Conservation (phyloP, 1,140 invertebrate species). For the Goniozus legneri region DNA sequence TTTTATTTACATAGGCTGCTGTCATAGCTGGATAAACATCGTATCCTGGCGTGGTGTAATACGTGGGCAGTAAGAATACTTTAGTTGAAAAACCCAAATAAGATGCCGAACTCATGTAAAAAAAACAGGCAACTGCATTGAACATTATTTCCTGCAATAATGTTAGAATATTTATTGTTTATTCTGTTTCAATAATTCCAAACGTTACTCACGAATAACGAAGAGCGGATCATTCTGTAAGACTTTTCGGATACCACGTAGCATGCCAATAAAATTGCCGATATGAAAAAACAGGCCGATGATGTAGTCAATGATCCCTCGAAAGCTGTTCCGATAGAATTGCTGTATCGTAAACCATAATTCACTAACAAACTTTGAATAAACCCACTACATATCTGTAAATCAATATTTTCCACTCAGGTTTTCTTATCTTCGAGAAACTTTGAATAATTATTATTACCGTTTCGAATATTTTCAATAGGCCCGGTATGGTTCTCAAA, state of each 20-base stretch:
- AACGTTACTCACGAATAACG: conserved; percentile 69
- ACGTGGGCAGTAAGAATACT: conserved; percentile 66
- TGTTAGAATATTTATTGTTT: not conserved
- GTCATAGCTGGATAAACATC: conserved; percentile 80
- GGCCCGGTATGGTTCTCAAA: conserved; percentile 64
- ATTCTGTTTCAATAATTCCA: not conserved
- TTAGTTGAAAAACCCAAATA: conserved; percentile 75
- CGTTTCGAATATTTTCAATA: conserved; percentile 71
- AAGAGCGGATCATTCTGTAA: conserved; percentile 68
- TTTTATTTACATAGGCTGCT: conserved; percentile 72
- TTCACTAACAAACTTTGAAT: conserved; percentile 74
- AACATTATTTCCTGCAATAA: conserved; percentile 71
- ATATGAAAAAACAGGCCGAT: conserved; percentile 70
- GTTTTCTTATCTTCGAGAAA: too few relatives aligned
- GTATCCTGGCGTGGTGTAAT: conserved; percentile 57
- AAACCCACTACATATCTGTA: conserved; percentile 66
- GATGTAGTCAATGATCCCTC: conserved; percentile 73
- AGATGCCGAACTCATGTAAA: conserved; percentile 71
- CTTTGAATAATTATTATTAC: conserved; percentile 54
- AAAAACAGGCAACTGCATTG: conserved; percentile 68
- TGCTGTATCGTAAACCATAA: conserved; percentile 66
- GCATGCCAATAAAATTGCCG: conserved; percentile 65
- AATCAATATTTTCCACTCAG: conserved; percentile 11
- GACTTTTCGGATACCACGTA: conserved; percentile 75
- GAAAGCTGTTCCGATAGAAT: conserved; percentile 67